Evolutionary conservation across 2,113 vertebrate genomes (phyloP), one percentile per base, ranked within the genome.

Genomic region (Struthio camelus): DNA sequence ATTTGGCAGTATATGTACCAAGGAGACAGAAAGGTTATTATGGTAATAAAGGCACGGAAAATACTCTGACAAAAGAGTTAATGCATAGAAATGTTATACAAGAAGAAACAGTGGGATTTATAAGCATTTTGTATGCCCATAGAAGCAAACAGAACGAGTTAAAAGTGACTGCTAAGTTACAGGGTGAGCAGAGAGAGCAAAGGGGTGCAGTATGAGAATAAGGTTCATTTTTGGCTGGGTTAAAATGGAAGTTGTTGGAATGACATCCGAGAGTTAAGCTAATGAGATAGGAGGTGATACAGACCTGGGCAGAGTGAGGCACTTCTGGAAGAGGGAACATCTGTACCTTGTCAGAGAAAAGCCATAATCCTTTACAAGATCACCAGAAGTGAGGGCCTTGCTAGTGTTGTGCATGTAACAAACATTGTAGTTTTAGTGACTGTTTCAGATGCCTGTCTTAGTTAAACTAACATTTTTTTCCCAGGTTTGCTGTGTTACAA

Each of bases 11-110:
- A 75, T 28, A 10, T 50, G 64, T 56, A 9, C 36, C 61, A 94
- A 88, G 54, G 56, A 91, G 76, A 80, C 87, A 80, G 85, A 53
- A 87, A 94, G 56, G 51, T 86, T 94, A 59, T 88, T 95, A 93
- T 58, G 32, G 15, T 64, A 87, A 83, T 90, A 77, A 93, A 90
- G 25, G 40, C 67, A 78, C 10, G 85, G 89, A 94, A 19, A 89
- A 91, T 94, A 94, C 51, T 64, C 79, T 95, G 58, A 80, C 78
- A 88, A 84, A 83, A 84, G 72, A 71, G n/a, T 75, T 89, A 90
- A 71, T 64, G 85, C 51, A 23, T 67, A 67, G 79, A 86, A 85
- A 84, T 88, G 51, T 85, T 93, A 38, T 53, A 51, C 46, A 85
- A 93, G 72, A 80, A 88, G 61, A 24, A 84, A 64, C 54, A 79